A percentile compares a stretch with the other conserved stretches of the same genome.
Conservation (phyloP, 2,888 invertebrate species). For the Drosophila affinis region DNA sequence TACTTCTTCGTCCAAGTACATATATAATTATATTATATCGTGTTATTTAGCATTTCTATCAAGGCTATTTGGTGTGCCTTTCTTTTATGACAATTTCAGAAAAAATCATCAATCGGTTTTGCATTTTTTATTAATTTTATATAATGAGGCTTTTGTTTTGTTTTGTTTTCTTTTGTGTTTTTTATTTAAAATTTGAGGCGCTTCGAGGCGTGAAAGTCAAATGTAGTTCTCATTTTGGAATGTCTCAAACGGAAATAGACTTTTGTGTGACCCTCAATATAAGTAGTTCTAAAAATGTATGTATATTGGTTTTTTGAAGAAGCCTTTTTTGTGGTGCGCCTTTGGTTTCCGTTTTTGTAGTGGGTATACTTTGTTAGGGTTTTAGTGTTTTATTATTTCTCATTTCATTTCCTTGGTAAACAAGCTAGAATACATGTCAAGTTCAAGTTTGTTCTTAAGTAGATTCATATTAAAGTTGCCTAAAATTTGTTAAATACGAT, state of each 20-base stretch:
- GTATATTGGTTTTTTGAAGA: slow-evolving; percentile 31
- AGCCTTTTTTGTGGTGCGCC: slow-evolving; percentile 40
- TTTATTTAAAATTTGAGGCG: slow-evolving; percentile 49
- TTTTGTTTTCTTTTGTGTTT: slow-evolving; percentile 30
- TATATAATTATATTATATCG: slow-evolving; percentile 53
- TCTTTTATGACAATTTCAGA: slow-evolving; percentile 56
- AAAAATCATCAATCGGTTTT: slow-evolving; percentile 56
- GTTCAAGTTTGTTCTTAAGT: slow-evolving; percentile 64
- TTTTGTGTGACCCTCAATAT: slow-evolving; percentile 30
- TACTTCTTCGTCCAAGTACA: slow-evolving; percentile 50
- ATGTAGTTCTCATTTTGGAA: slow-evolving; percentile 8
- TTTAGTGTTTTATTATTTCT: slow-evolving; percentile 39
- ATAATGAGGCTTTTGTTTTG: slow-evolving; percentile 37
- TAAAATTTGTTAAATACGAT: slow-evolving; percentile 67
- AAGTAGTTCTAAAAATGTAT: slow-evolving; percentile 45
- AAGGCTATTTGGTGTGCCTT: slow-evolving; percentile 78
- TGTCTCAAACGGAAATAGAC: slow-evolving; percentile 40
- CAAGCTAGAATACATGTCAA: slow-evolving; percentile 74
- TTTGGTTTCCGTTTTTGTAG: slow-evolving; percentile 23
- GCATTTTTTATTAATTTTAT: slow-evolving; percentile 10
- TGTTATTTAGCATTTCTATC: slow-evolving; percentile 57
- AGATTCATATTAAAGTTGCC: slow-evolving; percentile 71
- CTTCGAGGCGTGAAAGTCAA: slow-evolving; percentile 50
- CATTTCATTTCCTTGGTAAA: slow-evolving; percentile 52
- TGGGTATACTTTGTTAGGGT: slow-evolving; percentile 19